phyloP scores from a whole-genome alignment of 1,140 invertebrate species.

The Contarinia nasturtii region DNA sequence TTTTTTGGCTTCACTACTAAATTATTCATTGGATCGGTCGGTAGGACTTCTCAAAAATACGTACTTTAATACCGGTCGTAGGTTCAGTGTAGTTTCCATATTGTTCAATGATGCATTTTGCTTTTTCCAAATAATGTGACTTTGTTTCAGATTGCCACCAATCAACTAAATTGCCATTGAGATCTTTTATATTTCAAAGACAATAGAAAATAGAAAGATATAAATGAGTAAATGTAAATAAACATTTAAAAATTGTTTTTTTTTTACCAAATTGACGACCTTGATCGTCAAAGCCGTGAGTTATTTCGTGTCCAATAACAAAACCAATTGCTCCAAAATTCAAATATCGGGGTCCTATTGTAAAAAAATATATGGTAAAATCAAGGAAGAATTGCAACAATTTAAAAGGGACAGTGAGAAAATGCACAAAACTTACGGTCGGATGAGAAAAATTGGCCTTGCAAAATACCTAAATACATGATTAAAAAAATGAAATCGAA shows the following conservation, averaged over 20 bases:
- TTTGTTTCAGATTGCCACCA: slow-evolving; percentile 70
- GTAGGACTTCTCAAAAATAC: too few relatives aligned
- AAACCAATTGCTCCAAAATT: slow-evolving; percentile 86
- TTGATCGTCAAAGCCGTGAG: slow-evolving; percentile 83
- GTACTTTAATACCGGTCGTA: slow-evolving; percentile 49
- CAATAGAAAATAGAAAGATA: too few relatives aligned
- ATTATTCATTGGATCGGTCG: too few relatives aligned
- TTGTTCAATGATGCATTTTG: slow-evolving; percentile 74
- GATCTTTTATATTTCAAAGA: too few relatives aligned
- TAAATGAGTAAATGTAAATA: too few relatives aligned
- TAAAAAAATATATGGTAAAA: too few relatives aligned
- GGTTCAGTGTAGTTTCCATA: slow-evolving; percentile 64
- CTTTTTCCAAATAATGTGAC: slow-evolving; percentile 50
- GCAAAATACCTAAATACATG: slow-evolving; percentile 75
- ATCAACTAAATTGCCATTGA: slow-evolving; percentile 64
- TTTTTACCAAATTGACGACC: slow-evolving; percentile 76
- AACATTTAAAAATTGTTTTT: too few relatives aligned
- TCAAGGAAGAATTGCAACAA: too few relatives aligned
- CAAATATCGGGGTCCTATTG: slow-evolving; percentile 56
- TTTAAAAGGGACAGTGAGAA: too few relatives aligned
- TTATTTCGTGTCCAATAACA: slow-evolving; percentile 86
- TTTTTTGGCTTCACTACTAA: too few relatives aligned
- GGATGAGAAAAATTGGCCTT: slow-evolving; percentile 70
- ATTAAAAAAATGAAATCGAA: too few relatives aligned
- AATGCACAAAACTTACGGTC: slow-evolving; percentile 22